Evolutionary conservation across 2,888 invertebrate genomes (phyloP).

Genomic region (Eupithecia abbreviata): DNA sequence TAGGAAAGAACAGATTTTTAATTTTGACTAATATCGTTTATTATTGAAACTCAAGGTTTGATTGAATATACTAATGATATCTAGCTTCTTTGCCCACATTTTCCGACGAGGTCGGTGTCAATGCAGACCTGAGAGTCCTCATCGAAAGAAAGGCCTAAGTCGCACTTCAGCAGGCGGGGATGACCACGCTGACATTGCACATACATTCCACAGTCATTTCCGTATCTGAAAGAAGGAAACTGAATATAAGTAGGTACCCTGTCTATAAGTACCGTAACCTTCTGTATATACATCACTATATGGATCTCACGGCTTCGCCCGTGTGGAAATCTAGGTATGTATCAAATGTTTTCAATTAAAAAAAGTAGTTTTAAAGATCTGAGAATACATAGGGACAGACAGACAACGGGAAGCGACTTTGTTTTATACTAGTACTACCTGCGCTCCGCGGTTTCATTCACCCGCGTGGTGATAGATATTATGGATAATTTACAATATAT

Average conservation of each 20-base stretch:
- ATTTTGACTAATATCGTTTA: neutral
- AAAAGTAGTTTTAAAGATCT: no score
- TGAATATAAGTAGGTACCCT: neutral
- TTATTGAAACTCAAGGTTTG: neutral
- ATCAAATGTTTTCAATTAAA: no score
- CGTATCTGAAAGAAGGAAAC: slow-evolving; percentile 15
- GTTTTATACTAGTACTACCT: no score
- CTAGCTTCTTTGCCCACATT: slow-evolving; percentile 9
- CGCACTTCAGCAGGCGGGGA: slow-evolving; percentile 66
- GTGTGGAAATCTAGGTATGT: no score
- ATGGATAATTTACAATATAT: no score
- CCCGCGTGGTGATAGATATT: no score
- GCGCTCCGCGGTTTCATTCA: no score
- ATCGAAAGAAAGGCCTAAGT: slow-evolving; percentile 62
- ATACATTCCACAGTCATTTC: slow-evolving; percentile 59
- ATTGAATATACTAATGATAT: neutral
- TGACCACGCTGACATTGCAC: slow-evolving; percentile 64
- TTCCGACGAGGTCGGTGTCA: slow-evolving; percentile 33
- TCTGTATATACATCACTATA: no score
- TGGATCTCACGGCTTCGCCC: no score
- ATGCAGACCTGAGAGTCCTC: slow-evolving; percentile 57
- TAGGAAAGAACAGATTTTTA: neutral
- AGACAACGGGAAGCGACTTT: no score
- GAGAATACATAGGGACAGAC: no score
- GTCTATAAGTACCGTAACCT: neutral